Evolutionary conservation across 2,797 vertebrate species (phyloP).

Genomic region (Amniataba percoides): DNA sequence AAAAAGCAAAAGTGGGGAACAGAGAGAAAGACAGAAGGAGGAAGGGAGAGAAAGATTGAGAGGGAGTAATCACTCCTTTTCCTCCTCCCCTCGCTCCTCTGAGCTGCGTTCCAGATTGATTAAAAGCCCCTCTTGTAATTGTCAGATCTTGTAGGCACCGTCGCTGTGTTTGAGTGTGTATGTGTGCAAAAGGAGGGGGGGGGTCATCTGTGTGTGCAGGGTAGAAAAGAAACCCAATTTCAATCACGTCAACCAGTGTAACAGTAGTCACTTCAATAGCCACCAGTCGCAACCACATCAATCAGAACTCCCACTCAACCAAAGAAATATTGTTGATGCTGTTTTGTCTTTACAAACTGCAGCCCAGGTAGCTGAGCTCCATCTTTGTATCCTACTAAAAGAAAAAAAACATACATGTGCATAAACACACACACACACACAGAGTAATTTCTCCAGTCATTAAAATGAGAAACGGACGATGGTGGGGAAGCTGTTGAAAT

Average conservation of each 20-base stretch:
- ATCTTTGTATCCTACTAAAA: slow-evolving; percentile 37
- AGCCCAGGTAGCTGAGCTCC: slow-evolving; percentile 40
- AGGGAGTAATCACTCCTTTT: slow-evolving; percentile 74
- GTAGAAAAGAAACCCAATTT: slow-evolving; percentile 70
- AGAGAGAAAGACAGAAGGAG: slow-evolving; percentile 68
- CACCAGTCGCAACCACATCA: slow-evolving; percentile 69
- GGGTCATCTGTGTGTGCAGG: slow-evolving; percentile 47
- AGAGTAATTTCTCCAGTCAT: slow-evolving; percentile 81
- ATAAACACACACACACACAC: slow-evolving; percentile 30
- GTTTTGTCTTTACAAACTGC: slow-evolving; percentile 62
- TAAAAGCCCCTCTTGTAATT: slow-evolving; percentile 85
- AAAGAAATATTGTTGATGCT: slow-evolving; percentile 62
- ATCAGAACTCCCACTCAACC: slow-evolving; percentile 68
- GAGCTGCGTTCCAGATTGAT: slow-evolving; percentile 80
- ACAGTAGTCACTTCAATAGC: slow-evolving; percentile 73
- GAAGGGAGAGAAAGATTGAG: slow-evolving; percentile 64
- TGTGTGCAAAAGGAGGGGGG: slow-evolving; percentile 13
- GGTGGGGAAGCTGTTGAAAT: slow-evolving; percentile 86
- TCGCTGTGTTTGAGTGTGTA: slow-evolving; percentile 55
- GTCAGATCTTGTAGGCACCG: slow-evolving; percentile 78
- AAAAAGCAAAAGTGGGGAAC: slow-evolving; percentile 62
- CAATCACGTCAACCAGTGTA: slow-evolving; percentile 71
- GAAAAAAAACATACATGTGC: slow-evolving; percentile 12
- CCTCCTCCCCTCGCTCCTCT: slow-evolving; percentile 68
- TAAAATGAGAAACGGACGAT: slow-evolving; percentile 88